Evolutionary conservation across 2,888 invertebrate genomes (phyloP).

Genomic region (Drosophila conformis): DNA sequence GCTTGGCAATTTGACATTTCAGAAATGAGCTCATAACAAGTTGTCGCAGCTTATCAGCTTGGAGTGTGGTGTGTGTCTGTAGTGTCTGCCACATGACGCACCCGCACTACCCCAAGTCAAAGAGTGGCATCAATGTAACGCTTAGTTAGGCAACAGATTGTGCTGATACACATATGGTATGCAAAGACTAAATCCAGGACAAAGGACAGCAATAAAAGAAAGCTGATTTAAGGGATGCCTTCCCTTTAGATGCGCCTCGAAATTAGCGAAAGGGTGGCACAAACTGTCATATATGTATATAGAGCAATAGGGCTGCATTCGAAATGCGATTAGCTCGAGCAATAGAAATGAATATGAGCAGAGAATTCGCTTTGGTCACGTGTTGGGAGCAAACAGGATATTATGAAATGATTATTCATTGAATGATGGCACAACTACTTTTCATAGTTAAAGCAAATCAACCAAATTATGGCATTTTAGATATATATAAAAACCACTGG

Average conservation of each 20-base stretch:
- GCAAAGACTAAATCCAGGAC: slow-evolving; percentile 50
- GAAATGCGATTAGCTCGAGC: slow-evolving; percentile 57
- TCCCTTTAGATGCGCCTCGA: slow-evolving; percentile 56
- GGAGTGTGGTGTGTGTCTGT: slow-evolving; percentile 7
- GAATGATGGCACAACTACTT: slow-evolving; percentile 23
- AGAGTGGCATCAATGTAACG: slow-evolving; percentile 74
- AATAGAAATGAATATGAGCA: slow-evolving; percentile 83
- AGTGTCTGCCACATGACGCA: slow-evolving; percentile 53
- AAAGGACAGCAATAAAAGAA: slow-evolving; percentile 11
- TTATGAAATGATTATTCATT: slow-evolving; percentile 37
- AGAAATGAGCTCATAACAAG: slow-evolving; percentile 39
- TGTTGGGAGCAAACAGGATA: slow-evolving; percentile 64
- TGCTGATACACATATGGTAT: slow-evolving; percentile 59
- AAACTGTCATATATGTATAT: slow-evolving; percentile 47
- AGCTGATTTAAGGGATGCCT: slow-evolving; percentile 63
- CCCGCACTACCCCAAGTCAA: slow-evolving; percentile 18
- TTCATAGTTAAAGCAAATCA: not conserved
- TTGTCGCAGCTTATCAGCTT: slow-evolving; percentile 34
- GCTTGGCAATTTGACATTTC: slow-evolving; percentile 8
- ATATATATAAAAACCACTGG: slow-evolving; percentile 11
- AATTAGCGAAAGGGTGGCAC: slow-evolving; percentile 73
- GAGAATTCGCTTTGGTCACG: slow-evolving; percentile 85
- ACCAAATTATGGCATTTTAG: slow-evolving; percentile 1
- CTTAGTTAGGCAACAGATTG: slow-evolving; percentile 79
- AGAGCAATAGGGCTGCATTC: slow-evolving; percentile 44